Conservation (phyloP, 1,140 invertebrate species). For the Andrena cerasifolii region DNA sequence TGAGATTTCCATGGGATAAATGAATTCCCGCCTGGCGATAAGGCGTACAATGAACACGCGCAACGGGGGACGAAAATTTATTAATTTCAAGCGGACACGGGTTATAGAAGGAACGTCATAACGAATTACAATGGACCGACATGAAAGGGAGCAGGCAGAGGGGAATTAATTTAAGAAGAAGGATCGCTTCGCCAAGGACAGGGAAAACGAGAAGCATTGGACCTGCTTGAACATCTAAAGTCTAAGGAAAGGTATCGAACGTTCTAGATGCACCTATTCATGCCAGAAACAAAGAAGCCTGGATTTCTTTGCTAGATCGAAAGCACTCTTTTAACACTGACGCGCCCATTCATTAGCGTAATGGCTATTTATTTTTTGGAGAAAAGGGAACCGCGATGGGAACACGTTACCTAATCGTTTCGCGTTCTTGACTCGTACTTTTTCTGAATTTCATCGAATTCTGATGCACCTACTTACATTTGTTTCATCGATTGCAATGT, state of each 20-base stretch:
- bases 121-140: too few relatives aligned
- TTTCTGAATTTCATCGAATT: background rate
- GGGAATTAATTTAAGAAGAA: slow-evolving; percentile 3
- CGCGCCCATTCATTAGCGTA: background rate
- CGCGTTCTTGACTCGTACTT: background rate
- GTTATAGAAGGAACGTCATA: background rate
- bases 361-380: background rate
- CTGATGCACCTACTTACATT: too few relatives aligned
- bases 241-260: background rate
- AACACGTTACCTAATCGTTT: background rate
- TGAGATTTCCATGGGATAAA: slow-evolving; percentile 26
- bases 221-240: background rate
- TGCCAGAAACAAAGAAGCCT: slow-evolving; percentile 1
- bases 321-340: background rate
- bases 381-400: background rate
- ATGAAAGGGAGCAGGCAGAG: too few relatives aligned
- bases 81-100: background rate
- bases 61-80: background rate
- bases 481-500: too few relatives aligned
- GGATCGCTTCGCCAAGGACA: background rate
- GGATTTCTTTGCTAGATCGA: slow-evolving; percentile 1
- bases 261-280: slow-evolving; percentile 10
- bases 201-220: background rate
- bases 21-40: slow-evolving; percentile 8
- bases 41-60: slow-evolving; percentile 18